Conservation (phyloP, 2,797 vertebrate genomes). For the Spinus pinus region DNA sequence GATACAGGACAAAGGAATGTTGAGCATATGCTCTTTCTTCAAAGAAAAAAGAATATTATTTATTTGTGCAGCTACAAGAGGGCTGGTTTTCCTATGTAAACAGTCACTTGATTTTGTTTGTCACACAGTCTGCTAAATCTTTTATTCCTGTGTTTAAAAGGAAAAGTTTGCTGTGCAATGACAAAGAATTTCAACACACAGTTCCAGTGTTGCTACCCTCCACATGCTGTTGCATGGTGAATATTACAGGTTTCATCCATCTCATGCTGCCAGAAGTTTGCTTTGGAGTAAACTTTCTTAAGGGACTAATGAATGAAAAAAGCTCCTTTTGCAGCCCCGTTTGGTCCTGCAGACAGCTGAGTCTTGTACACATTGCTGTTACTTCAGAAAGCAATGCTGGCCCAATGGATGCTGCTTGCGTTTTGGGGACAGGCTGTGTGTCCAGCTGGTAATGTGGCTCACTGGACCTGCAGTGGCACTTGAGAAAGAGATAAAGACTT, state of each 20-base stretch:
- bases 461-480: neutral
- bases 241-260: slow-evolving; percentile 26
- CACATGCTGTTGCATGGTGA: neutral
- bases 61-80: slow-evolving; percentile 75
- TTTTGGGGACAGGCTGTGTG: neutral
- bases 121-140: slow-evolving; percentile 47
- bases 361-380: rapidly evolving
- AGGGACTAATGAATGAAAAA: neutral
- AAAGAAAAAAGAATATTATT: slow-evolving; percentile 67
- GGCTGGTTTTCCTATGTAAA: slow-evolving; percentile 72
- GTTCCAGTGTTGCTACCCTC: neutral
- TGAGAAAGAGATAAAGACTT: neutral
- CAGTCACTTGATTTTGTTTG: slow-evolving; percentile 69
- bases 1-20: slow-evolving; percentile 79
- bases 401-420: rapidly evolving
- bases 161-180: neutral
- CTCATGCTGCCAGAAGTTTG: slow-evolving; percentile 16
- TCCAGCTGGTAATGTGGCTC: neutral
- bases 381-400: neutral
- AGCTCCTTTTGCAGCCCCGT: neutral
- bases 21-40: slow-evolving; percentile 73
- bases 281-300: slow-evolving; percentile 31
- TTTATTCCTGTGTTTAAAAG: slow-evolving; percentile 54
- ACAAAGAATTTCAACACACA: neutral
- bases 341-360: neutral